Evolutionary conservation across 2,797 vertebrate genomes (phyloP).

Genomic region (Megaceryle alcyon): DNA sequence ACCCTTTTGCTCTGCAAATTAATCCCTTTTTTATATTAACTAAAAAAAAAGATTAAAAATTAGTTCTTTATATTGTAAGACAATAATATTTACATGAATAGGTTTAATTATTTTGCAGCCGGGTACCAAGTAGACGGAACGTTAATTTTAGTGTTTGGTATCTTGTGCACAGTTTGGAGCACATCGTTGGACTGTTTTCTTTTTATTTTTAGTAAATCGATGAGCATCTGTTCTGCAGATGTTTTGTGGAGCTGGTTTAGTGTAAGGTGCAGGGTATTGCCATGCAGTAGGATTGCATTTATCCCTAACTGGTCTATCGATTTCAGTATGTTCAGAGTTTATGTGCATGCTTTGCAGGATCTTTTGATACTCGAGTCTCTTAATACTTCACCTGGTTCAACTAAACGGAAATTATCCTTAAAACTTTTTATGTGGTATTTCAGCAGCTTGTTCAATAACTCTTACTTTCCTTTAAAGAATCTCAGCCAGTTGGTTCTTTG

Average conservation of each 20-base stretch:
- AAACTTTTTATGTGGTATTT: not conserved
- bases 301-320: rapidly evolving
- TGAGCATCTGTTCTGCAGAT: not conserved
- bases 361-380: not conserved
- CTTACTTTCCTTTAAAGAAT: not conserved
- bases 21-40: conserved; percentile 8
- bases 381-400: not conserved
- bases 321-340: not conserved
- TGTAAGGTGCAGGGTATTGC: not conserved
- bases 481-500: not conserved
- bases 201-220: not conserved
- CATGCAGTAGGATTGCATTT: not conserved
- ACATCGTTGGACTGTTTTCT: not conserved
- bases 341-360: not conserved
- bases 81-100: not conserved
- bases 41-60: not conserved
- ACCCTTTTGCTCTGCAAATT: conserved; percentile 42
- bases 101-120: conserved; percentile 3
- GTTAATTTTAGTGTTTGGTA: not conserved
- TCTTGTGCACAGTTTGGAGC: not conserved
- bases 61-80: not conserved
- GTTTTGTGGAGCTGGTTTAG: not conserved
- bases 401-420: not conserved
- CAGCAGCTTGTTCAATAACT: not conserved
- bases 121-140: rapidly evolving